Base-by-base conservation (phyloP, 1,140 invertebrate species). In the Drosophila nebulosa region DNA sequence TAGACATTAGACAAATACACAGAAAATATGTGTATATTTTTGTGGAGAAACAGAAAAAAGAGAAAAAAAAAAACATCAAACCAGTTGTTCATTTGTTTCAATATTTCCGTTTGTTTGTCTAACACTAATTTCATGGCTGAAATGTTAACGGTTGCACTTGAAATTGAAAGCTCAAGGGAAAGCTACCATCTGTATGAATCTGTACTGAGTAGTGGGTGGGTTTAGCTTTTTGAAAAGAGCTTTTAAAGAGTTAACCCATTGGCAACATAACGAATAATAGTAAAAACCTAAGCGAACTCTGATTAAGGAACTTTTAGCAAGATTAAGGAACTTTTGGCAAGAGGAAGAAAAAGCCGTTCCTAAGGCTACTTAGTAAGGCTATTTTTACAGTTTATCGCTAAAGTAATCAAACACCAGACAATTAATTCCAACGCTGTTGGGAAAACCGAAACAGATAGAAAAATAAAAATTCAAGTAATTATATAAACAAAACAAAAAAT, bases 61-160 rank as follows among this genome's bases (percentile, higher is more conserved):
- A 64, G 12, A 30, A 58, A 26, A n/a, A 26, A 22, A 50, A 50
- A 10, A 27, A 12, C 70, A 52, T 39, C 71, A 85, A 85, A 85
- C 81, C 81, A 88, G 81, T 86, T 86, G 81, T 85, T 69, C 65
- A 36, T 72, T 69, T 65, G 69, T 78, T 69, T 74, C 57, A 59
- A 55, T 30, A 51, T 64, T 61, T 46, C 66, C 57, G 53, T 32
- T 27, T 84, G 76, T 79, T 86, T 86, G 74, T 36, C 57, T 86
- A 85, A 81, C 81, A 86, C 64, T 88, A 80, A 71, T 81, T 88
- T 78, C 81, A 86, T 81, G 81, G 81, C 70, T 86, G 27, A 35
- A 52, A 39, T 62, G 78, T 66, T 86, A 79, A 76, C 78, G 78
- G 58, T 62, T 79, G 72, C 78, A 80, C 78, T 79, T 79, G 78